Evolutionary conservation across 1,140 invertebrate species (phyloP), one percentile per base, ranked within the genome.

Genomic region (Brachionus asplanchnoidis): DNA sequence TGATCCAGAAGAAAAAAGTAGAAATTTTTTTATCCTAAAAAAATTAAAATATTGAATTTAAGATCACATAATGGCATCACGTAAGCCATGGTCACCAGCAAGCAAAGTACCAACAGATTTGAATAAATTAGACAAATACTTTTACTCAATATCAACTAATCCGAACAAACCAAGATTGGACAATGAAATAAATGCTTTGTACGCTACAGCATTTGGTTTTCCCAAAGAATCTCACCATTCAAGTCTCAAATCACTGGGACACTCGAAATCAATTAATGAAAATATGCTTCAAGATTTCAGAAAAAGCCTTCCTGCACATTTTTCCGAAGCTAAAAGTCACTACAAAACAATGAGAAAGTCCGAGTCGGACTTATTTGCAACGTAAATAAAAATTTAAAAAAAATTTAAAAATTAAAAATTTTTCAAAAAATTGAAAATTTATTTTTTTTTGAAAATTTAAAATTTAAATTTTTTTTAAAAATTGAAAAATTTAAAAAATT

Each of bases 321-420:
- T 77, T 50, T 28, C 73, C 4, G 42, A 77, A 12, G 17, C 23
- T 46, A 77, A 77, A 77, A 6, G 20, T 50, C 23, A 50, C 9
- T 77, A 36, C 26, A 77, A 77, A 77, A 77, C 73, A 28, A 77
- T 77, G 42, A 46, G 73, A 50, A 77, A 77, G 7, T 77, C 73
- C 9, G 73, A 77, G 42, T 50, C 40, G n/a, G 73, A 77, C n/a
- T 46, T 77, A 6, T 77, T 77, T 50, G 46, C 40, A 23, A 77
- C 73, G 44, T 73, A 73, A n/a, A n/a, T n/a, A n/a, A n/a, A n/a
- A n/a, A n/a, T n/a, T n/a, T n/a, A n/a, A n/a, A n/a, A n/a, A n/a
- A n/a, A n/a, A n/a, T n/a, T n/a, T n/a, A n/a, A n/a, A n/a, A n/a
- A n/a, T n/a, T n/a, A n/a, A n/a, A n/a, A n/a, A n/a, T n/a, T n/a